phyloP scores from a whole-genome alignment of 2,888 invertebrate genomes.

The Fragum whitleyi region DNA sequence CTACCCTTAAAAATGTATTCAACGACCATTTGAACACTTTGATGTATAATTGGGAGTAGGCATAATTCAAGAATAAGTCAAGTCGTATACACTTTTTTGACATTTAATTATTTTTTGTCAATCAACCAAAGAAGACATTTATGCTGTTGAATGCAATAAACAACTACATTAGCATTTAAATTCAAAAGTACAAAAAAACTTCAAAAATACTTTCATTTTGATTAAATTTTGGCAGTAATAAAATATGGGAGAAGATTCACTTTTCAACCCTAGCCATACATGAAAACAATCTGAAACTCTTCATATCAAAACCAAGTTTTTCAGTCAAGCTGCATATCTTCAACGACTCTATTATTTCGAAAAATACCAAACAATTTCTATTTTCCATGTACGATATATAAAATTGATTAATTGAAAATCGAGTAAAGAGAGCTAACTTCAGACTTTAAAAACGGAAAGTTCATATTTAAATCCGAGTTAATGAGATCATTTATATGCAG shows the following conservation, averaged over 20 bases:
- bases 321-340: too few species aligned
- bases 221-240: too few species aligned
- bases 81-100: not conserved
- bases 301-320: too few species aligned
- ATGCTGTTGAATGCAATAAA: slow-evolving; percentile 4
- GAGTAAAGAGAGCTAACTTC: too few species aligned
- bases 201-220: too few species aligned
- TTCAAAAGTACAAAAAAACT: too few species aligned
- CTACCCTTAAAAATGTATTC: not conserved
- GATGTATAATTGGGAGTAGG: slow-evolving; percentile 5
- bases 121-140: slow-evolving; percentile 1
- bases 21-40: not conserved
- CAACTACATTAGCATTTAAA: not conserved
- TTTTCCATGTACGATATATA: not conserved
- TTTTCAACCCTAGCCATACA: too few species aligned
- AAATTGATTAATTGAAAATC: too few species aligned
- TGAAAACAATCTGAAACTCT: too few species aligned
- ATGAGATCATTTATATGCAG: not conserved
- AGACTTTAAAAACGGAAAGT: not conserved
- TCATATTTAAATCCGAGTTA: not conserved
- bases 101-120: slow-evolving; percentile 16
- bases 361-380: too few species aligned
- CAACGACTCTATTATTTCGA: too few species aligned
- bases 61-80: not conserved
- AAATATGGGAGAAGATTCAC: not conserved